Evolutionary conservation across 2,113 vertebrate genomes (phyloP).

Genomic region (Amphiprion percula): DNA sequence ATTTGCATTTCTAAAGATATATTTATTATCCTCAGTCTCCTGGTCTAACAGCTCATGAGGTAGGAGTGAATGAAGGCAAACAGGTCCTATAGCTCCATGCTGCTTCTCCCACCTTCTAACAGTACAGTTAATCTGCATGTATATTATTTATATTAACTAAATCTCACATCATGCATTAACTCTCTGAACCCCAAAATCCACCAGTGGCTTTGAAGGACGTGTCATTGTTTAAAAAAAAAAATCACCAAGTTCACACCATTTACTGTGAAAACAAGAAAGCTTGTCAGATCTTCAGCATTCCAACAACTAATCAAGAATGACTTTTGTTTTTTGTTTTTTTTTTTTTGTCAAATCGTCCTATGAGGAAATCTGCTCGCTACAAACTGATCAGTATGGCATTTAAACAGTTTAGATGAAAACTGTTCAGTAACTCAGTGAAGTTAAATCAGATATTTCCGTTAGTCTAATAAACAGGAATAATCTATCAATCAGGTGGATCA

Average conservation of each 20-base stretch:
- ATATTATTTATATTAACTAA: neutral
- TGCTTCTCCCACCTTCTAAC: neutral
- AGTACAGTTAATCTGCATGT: neutral
- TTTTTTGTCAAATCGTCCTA: conserved; percentile 73
- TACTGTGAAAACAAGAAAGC: too few species aligned
- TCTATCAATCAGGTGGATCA: too few species aligned
- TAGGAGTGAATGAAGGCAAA: neutral
- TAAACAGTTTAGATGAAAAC: conserved; percentile 85
- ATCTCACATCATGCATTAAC: neutral
- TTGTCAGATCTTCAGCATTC: too few species aligned
- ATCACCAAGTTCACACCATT: too few species aligned
- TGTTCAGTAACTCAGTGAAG: too few species aligned
- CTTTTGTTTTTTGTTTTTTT: too few species aligned
- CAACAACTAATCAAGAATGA: too few species aligned
- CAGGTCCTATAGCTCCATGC: neutral
- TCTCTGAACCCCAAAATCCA: too few species aligned
- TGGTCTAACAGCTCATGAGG: neutral
- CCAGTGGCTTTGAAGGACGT: too few species aligned
- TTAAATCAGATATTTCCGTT: too few species aligned
- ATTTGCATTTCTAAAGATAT: neutral
- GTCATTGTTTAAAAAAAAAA: too few species aligned
- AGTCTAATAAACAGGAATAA: too few species aligned
- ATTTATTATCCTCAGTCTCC: neutral
- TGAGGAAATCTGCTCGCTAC: conserved; percentile 89
- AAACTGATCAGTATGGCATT: conserved; percentile 82